A percentile compares a stretch with the other conserved stretches of the same genome.
Evolutionary conservation across 2,888 invertebrate genomes (phyloP).

Genomic region (Scelioninae gen. 2): DNA sequence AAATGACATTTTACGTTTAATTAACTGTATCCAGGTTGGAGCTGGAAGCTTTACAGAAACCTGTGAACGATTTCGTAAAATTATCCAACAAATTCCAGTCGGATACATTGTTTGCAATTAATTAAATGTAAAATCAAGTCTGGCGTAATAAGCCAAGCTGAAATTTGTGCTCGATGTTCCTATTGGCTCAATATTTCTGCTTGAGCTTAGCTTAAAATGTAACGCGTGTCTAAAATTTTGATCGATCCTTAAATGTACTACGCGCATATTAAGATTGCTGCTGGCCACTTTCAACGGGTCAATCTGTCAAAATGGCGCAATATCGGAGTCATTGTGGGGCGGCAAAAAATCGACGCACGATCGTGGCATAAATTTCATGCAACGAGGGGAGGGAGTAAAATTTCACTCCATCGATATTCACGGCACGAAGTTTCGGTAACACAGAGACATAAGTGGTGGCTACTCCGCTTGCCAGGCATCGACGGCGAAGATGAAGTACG

Average conservation of each 20-base stretch:
- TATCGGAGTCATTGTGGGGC: conserved; percentile 45
- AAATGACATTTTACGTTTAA: neutral
- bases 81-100: neutral
- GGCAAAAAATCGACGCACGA: conserved; percentile 53
- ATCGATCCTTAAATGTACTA: conserved; percentile 38
- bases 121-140: conserved; percentile 16
- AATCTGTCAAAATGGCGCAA: conserved; percentile 51
- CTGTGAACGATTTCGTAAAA: neutral
- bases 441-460: conserved; percentile 56
- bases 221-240: conserved; percentile 28
- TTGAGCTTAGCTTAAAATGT: conserved; percentile 49
- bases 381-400: conserved; percentile 56
- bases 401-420: conserved; percentile 57
- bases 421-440: conserved; percentile 60
- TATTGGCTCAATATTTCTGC: conserved; percentile 39
- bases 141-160: conserved; percentile 22
- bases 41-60: neutral
- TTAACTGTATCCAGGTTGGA: neutral
- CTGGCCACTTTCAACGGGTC: conserved; percentile 37
- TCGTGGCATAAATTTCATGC: conserved; percentile 44
- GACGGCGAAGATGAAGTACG: conserved; percentile 55
- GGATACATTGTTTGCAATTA: conserved; percentile 11
- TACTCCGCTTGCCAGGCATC: conserved; percentile 48
- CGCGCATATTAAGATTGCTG: conserved; percentile 41
- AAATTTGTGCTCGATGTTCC: conserved; percentile 23